These are phyloP conservation scores for Anneissia japonica DNA, from an alignment of 35 echinoderm and acorn worm species.

Conservation along the genomic window DNA sequence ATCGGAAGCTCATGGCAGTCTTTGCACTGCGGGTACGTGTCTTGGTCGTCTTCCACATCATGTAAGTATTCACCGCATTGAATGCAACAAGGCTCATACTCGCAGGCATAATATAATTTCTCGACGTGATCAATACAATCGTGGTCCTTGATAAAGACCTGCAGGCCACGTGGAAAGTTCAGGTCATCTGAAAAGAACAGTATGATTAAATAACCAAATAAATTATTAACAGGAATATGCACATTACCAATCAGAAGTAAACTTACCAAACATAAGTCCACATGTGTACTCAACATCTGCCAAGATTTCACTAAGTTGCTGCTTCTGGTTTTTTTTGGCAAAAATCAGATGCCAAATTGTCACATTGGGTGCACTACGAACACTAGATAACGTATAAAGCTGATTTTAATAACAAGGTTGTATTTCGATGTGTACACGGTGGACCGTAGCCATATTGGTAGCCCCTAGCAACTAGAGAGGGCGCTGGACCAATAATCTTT, in stretches of 20 bases:
- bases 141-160: slow-evolving; percentile 11
- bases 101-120: slow-evolving; percentile 14
- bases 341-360: slow-evolving; percentile 16
- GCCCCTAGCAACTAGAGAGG: no score
- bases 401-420: no score
- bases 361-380: slow-evolving; percentile 15
- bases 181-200: slow-evolving; percentile 16
- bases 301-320: not conserved
- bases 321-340: slow-evolving; percentile 11
- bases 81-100: slow-evolving; percentile 21
- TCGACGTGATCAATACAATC: slow-evolving; percentile 25
- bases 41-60: not conserved
- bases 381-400: no score
- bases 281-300: slow-evolving; percentile 10
- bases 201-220: not conserved
- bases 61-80: slow-evolving; percentile 17
- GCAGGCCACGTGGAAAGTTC: not conserved
- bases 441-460: no score
- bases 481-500: no score
- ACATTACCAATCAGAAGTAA: not conserved
- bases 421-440: no score
- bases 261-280: slow-evolving; percentile 23
- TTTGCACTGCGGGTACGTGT: slow-evolving; percentile 2
- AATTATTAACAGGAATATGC: not conserved
- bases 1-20: no score